These are phyloP conservation scores for Crypturellus undulatus DNA, from an alignment of 2,113 vertebrate genomes.

Conservation along the genomic window DNA sequence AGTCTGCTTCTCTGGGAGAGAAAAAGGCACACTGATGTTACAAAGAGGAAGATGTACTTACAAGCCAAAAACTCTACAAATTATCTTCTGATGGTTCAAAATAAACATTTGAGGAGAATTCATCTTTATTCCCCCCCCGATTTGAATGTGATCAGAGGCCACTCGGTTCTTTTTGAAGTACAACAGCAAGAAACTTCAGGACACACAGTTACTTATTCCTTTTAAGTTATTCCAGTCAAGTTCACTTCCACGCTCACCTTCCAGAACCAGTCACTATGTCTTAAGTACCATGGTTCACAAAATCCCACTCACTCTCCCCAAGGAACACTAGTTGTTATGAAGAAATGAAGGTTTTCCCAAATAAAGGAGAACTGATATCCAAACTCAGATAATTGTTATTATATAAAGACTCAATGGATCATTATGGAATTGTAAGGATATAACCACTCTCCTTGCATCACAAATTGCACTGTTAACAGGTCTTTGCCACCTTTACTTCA, in stretches of 20 bases:
- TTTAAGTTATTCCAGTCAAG: not conserved
- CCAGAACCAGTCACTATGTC: not conserved
- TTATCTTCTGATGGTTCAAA: not conserved
- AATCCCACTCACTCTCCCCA: not conserved
- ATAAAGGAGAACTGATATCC: not conserved
- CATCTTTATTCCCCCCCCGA: not conserved
- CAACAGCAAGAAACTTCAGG: not conserved
- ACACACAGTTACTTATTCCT: fast-evolving
- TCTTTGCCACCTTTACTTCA: not conserved
- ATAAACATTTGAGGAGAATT: not conserved
- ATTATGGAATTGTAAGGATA: not conserved
- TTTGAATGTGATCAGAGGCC: not conserved
- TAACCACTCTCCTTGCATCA: not conserved
- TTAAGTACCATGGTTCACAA: not conserved
- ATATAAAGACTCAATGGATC: not conserved
- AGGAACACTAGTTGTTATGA: not conserved
- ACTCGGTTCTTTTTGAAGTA: not conserved
- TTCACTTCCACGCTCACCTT: not conserved
- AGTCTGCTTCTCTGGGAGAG: not conserved
- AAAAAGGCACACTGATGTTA: fast-evolving
- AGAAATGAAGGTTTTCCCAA: not conserved
- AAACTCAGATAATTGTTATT: not conserved
- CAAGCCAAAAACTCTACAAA: not conserved
- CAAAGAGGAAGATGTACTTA: not conserved
- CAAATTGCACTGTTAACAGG: not conserved